Percentiles rank a stretch among this genome's conserved stretches.
These are phyloP conservation scores for Neotoma lepida DNA, from an alignment of 2,113 vertebrate species.

Conservation along the genomic window DNA sequence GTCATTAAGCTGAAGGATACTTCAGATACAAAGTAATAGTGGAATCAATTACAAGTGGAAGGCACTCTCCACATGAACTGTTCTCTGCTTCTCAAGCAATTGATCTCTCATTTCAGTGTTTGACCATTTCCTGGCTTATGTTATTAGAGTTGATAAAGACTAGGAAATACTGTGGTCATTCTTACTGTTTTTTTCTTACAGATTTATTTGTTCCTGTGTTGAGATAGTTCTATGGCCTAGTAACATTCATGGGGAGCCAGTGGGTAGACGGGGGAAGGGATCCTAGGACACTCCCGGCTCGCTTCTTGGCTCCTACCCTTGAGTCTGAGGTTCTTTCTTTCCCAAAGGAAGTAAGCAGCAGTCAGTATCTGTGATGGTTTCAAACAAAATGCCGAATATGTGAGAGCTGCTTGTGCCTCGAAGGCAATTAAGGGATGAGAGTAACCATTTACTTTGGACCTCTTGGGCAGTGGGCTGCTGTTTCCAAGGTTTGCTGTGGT, in stretches of 20 bases:
- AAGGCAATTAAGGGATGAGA: not conserved
- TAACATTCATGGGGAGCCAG: not conserved
- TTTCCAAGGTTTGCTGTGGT: conserved; percentile 27
- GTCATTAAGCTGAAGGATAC: conserved; percentile 9
- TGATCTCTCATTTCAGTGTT: conserved; percentile 12
- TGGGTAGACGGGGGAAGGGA: not conserved
- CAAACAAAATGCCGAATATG: not conserved
- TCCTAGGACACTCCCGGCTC: not conserved
- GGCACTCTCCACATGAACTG: not conserved
- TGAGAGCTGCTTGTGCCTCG: not conserved
- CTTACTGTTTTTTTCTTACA: not conserved
- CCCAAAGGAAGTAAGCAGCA: not conserved
- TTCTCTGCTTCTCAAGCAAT: not conserved
- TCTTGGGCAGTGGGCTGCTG: not conserved
- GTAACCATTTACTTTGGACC: not conserved
- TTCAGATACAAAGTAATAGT: not conserved
- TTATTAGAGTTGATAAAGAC: conserved; percentile 30
- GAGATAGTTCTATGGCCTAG: not conserved
- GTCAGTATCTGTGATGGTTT: not conserved
- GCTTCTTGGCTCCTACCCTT: not conserved
- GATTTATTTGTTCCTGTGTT: not conserved
- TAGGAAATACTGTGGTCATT: conserved; percentile 12
- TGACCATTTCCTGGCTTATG: not conserved
- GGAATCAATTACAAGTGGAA: conserved; percentile 1
- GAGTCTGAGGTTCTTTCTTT: not conserved